Evolutionary conservation across 2,113 vertebrate genomes (phyloP), one percentile per base, ranked within the genome.

Genomic region (Miniopterus natalensis): DNA sequence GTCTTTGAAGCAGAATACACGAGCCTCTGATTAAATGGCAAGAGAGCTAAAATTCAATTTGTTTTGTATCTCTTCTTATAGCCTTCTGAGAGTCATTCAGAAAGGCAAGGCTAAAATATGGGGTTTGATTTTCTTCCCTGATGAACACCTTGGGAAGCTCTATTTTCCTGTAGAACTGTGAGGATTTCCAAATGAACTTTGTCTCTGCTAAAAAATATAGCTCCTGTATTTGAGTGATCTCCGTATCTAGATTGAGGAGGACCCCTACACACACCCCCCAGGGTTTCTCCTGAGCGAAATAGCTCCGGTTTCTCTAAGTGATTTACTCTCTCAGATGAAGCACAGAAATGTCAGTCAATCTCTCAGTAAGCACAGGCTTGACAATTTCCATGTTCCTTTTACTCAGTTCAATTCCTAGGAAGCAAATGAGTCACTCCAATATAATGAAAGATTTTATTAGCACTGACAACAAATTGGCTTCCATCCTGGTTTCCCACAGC

Each of bases 1-100:
- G 13, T 92, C 74, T 51, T 71, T n/a, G 66, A 78, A 90, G 65
- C 45, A 88, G 40, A 90, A n/a, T 12, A 88, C 71, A 84, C 55
- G 57, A 36, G 63, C 42, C 73, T 78, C 80, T 63, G 92, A 92
- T 93, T 66, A 80, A 96, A 84, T 3, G 45, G 78, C 36, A 74
- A 93, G 93, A 68, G 5, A 78, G 75, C 59, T 70, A 84, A 59
- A 79, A 84, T 81, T 66, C 75, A 57, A 45, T 95, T 93, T 94
- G 87, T 70, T 84, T 77, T 78, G 9, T 93, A 49, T 91, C 53
- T 77, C 31, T 55, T 47, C 73, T 53, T 40, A 40, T 0, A 42
- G 90, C 17, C 95, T 92, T 90, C 13, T 25, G 90, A 96, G 95
- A 84, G 29, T 45, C 53, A 20, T 81, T 80, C 49, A 57, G 61